Conservation (phyloP, 2,113 vertebrate species). For the Muntiacus reevesi region DNA sequence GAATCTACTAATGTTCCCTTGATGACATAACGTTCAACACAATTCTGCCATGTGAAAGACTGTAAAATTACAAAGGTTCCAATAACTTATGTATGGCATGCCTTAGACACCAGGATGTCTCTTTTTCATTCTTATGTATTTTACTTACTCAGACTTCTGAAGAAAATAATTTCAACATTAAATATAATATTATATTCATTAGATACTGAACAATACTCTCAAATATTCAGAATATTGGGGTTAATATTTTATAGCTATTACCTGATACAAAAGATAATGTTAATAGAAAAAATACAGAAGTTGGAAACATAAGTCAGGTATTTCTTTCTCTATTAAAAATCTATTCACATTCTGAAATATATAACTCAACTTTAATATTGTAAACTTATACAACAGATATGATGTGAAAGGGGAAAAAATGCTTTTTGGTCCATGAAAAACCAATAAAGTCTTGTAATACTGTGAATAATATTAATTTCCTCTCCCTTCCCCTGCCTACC, state of each 20-base stretch:
- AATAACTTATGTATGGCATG: neutral
- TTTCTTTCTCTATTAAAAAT: constrained; percentile 18
- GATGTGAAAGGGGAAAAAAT: neutral
- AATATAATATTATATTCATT: neutral
- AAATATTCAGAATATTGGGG: neutral
- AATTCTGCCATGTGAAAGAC: neutral
- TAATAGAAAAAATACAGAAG: neutral
- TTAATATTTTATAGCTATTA: neutral
- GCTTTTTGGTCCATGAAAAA: constrained; percentile 23
- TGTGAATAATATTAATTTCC: neutral
- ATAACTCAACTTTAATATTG: constrained; percentile 5
- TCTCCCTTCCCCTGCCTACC: constrained; percentile 52
- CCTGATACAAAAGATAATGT: neutral
- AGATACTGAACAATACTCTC: neutral
- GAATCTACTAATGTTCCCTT: neutral
- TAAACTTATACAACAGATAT: neutral
- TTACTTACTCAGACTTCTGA: neutral
- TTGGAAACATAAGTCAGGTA: neutral
- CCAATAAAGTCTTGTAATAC: neutral
- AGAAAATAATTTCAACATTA: constrained; percentile 13
- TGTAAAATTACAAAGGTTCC: neutral
- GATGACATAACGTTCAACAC: neutral
- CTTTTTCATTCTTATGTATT: neutral
- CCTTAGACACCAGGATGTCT: neutral
- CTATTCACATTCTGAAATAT: neutral